Conservation (phyloP, 2,113 vertebrate genomes). For the Menura novaehollandiae region DNA sequence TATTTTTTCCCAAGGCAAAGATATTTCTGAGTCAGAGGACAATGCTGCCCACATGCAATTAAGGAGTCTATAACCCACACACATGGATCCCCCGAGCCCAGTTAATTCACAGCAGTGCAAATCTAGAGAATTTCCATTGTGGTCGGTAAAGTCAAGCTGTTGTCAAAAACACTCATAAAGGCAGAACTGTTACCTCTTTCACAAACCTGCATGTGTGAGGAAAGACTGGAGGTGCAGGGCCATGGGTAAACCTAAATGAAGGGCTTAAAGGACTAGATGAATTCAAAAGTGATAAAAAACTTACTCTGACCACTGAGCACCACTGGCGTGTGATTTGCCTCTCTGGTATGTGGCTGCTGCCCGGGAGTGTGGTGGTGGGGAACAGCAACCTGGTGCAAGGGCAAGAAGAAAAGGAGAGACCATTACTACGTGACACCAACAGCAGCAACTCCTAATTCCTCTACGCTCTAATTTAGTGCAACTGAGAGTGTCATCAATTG, state of each 20-base stretch:
- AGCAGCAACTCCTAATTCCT: neutral
- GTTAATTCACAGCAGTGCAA: neutral
- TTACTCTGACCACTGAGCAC: neutral
- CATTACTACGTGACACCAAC: neutral
- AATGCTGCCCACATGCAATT: neutral
- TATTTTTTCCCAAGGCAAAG: neutral
- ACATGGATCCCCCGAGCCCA: neutral
- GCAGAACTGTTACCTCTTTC: neutral
- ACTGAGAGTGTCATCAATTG: neutral
- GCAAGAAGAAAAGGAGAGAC: neutral
- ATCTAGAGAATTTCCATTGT: neutral
- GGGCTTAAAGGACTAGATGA: neutral
- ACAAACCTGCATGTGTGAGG: fast-evolving
- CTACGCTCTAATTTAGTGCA: neutral
- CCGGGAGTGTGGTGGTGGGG: fast-evolving
- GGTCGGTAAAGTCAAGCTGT: neutral
- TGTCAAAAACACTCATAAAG: neutral
- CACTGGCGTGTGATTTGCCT: neutral
- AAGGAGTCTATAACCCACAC: neutral
- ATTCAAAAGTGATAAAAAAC: neutral
- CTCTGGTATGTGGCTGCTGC: neutral
- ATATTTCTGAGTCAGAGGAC: constrained; percentile 7
- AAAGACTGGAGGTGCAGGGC: neutral
- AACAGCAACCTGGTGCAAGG: neutral
- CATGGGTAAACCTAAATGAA: neutral